A percentile compares a stretch with the other conserved stretches of the same genome.
Conservation (phyloP, 2,888 invertebrate species). For the Fabriciana adippe region DNA sequence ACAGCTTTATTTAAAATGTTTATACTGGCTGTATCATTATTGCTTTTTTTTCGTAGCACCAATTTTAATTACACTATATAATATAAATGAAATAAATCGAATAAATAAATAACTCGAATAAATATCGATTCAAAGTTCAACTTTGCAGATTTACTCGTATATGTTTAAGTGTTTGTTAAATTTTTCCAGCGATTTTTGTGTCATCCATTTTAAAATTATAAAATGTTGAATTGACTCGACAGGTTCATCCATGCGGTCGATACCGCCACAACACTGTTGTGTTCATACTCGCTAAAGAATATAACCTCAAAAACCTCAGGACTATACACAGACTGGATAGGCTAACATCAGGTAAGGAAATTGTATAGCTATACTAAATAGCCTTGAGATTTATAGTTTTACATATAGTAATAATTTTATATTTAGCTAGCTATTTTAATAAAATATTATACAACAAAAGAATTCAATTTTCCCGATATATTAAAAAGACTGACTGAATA, state of each 20-base stretch:
- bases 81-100: slow-evolving; percentile 17
- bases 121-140: neutral
- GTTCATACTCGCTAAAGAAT: slow-evolving; percentile 97
- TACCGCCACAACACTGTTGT: slow-evolving; percentile 98
- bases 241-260: slow-evolving; percentile 99
- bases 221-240: slow-evolving; percentile 43
- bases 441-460: too few relatives aligned
- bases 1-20: slow-evolving; percentile 27
- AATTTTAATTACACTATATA: slow-evolving; percentile 22
- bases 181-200: neutral
- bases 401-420: too few relatives aligned
- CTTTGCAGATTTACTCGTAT: neutral
- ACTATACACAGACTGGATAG: slow-evolving; percentile 98
- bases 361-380: too few relatives aligned
- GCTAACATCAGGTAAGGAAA: slow-evolving; percentile 90
- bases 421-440: too few relatives aligned
- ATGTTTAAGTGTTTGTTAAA: neutral
- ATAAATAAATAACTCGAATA: slow-evolving; percentile 16
- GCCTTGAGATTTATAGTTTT: too few relatives aligned
- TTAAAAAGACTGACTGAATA: too few relatives aligned
- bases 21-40: slow-evolving; percentile 28
- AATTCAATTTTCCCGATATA: too few relatives aligned
- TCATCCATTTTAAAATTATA: slow-evolving; percentile 1
- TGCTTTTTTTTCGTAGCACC: slow-evolving; percentile 30
- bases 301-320: slow-evolving; percentile 95